Evolutionary conservation across 1,140 invertebrate genomes (phyloP).

Genomic region (Brachionus plicatilis): DNA sequence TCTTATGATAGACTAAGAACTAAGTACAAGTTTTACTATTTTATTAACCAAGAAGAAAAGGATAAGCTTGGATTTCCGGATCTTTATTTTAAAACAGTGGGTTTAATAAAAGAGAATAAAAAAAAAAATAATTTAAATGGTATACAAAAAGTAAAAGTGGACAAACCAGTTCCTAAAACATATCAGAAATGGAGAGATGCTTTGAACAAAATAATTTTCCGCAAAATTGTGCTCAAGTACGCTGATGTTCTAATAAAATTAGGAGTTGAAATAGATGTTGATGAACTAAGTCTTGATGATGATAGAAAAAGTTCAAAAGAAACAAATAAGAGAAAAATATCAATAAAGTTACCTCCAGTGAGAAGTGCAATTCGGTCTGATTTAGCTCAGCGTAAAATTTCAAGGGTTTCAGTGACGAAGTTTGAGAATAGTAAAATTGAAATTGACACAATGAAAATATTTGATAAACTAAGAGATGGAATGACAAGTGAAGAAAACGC

Average conservation of each 20-base stretch:
- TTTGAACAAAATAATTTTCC: slow-evolving; percentile 28
- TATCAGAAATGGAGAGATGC: not conserved
- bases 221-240: not conserved
- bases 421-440: not conserved
- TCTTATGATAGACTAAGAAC: not conserved
- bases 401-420: not conserved
- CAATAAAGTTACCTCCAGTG: not conserved
- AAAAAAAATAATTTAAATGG: not conserved
- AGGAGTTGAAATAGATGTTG: not conserved
- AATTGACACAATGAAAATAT: not conserved
- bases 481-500: not conserved
- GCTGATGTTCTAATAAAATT: not conserved
- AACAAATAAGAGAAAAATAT: not conserved
- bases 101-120: slow-evolving; percentile 15
- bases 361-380: not conserved
- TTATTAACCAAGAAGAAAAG: not conserved
- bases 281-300: not conserved
- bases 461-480: not conserved
- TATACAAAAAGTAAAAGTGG: not conserved
- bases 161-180: slow-evolving; percentile 1
- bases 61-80: not conserved
- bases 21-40: slow-evolving; percentile 35
- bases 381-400: not conserved
- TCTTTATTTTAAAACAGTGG: slow-evolving; percentile 28
- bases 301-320: not conserved